Evolutionary conservation across 1,140 invertebrate species (phyloP).

Genomic region (Procambarus clarkii): DNA sequence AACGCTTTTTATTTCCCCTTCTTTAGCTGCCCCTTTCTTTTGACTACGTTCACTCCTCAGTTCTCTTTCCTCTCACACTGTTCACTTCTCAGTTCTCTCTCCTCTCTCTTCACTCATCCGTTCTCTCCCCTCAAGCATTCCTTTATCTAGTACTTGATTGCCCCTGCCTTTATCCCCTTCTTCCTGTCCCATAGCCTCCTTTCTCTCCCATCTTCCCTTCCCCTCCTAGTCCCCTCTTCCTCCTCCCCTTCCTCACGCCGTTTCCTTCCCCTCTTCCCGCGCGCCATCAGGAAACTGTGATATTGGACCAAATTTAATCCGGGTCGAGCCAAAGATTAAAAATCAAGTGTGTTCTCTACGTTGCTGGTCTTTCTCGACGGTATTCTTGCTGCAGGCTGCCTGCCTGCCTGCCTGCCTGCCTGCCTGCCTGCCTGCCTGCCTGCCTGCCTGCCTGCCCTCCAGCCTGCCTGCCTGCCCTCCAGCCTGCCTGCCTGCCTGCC

Average conservation of each 20-base stretch:
- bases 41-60: neutral
- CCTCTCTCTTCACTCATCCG: neutral
- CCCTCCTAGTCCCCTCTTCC: neutral
- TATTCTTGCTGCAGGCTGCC: too few species aligned
- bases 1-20: too few species aligned
- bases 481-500: too few species aligned
- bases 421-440: too few species aligned
- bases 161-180: neutral
- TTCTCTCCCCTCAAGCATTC: neutral
- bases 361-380: too few species aligned
- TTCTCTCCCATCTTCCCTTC: neutral
- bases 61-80: neutral
- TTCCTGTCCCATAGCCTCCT: too few species aligned
- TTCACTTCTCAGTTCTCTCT: neutral
- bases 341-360: neutral
- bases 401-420: too few species aligned
- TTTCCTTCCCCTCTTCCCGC: neutral
- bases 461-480: too few species aligned
- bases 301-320: slow-evolving; percentile 4
- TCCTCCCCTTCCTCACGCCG: neutral
- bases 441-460: too few species aligned
- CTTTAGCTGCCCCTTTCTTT: too few species aligned
- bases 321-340: neutral
- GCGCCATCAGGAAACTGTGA: neutral
- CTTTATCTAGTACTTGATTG: neutral